Percentiles rank a stretch among this genome's conserved stretches.
phyloP scores from a whole-genome alignment of 2,888 invertebrate genomes.

The Drosophila stalkeri region DNA sequence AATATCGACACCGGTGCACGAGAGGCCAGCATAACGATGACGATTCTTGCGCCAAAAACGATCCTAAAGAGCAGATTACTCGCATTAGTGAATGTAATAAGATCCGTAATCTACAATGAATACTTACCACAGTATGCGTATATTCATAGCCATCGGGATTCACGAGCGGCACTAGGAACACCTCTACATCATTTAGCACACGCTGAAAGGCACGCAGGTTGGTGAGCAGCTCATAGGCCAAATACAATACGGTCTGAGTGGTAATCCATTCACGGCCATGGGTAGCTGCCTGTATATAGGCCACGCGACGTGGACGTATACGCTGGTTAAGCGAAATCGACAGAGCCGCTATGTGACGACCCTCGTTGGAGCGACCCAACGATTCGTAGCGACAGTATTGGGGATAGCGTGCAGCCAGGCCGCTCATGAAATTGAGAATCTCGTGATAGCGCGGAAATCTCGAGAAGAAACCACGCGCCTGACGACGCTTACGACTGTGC shows the following conservation, averaged over 20 bases:
- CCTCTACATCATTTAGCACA: conserved; percentile 81
- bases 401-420: conserved; percentile 80
- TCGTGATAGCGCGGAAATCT: conserved; percentile 83
- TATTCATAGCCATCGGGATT: conserved; percentile 85
- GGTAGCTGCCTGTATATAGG: conserved; percentile 83
- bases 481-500: conserved; percentile 78
- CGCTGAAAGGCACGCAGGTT: conserved; percentile 84
- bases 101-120: no score
- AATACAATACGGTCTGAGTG: conserved; percentile 88
- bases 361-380: conserved; percentile 82
- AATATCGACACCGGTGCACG: conserved; percentile 90
- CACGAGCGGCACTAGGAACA: conserved; percentile 83
- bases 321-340: conserved; percentile 81
- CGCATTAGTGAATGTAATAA: no score
- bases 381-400: conserved; percentile 82
- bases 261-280: conserved; percentile 90
- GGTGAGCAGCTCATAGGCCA: conserved; percentile 88
- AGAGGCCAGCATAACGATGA: conserved; percentile 84
- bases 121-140: conserved; percentile 80
- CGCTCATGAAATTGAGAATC: conserved; percentile 83
- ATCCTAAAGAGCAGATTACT: conserved; percentile 62
- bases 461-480: conserved; percentile 83
- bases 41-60: conserved; percentile 90
- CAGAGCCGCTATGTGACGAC: conserved; percentile 82
- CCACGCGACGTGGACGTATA: conserved; percentile 75